Conservation (phyloP, 2,113 vertebrate genomes). For the Osmerus mordax region DNA sequence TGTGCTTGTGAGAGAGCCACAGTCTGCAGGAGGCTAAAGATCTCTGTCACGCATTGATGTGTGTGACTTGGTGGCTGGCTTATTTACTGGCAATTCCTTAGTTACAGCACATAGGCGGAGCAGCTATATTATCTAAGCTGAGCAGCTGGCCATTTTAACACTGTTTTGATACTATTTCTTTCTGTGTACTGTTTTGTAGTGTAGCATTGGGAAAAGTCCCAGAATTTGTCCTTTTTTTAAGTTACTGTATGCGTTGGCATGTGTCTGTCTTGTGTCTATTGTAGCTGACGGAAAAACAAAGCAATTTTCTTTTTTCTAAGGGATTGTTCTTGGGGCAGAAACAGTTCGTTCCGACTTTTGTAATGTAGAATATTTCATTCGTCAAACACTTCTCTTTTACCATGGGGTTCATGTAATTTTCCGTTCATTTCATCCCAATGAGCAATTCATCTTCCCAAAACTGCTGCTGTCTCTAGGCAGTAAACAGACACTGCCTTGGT, state of each 20-base stretch:
- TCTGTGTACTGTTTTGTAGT: too few relatives aligned
- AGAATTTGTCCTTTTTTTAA: too few relatives aligned
- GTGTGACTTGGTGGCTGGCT: slow-evolving; percentile 32
- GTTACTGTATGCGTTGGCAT: too few relatives aligned
- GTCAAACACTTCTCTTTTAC: slow-evolving; percentile 29
- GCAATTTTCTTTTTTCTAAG: neutral
- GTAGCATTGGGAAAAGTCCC: too few relatives aligned
- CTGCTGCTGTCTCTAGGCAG: neutral
- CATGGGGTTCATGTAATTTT: slow-evolving; percentile 41
- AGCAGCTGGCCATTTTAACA: too few relatives aligned
- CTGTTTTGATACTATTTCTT: too few relatives aligned
- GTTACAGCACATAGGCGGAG: too few relatives aligned
- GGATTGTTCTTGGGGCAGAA: neutral
- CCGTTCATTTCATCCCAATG: slow-evolving; percentile 43
- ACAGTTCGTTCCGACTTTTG: too few relatives aligned
- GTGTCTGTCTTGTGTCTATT: too few relatives aligned
- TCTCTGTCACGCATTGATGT: slow-evolving; percentile 38
- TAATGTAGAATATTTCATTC: slow-evolving; percentile 23
- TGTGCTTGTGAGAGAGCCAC: slow-evolving; percentile 29
- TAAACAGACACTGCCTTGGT: neutral
- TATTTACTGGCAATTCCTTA: neutral
- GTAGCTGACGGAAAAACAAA: neutral
- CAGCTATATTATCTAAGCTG: too few relatives aligned
- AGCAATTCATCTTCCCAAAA: slow-evolving; percentile 35
- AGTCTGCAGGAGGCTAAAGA: slow-evolving; percentile 45